Evolutionary conservation across 1,140 invertebrate species (phyloP).

Genomic region (Leptopilina clavipes): DNA sequence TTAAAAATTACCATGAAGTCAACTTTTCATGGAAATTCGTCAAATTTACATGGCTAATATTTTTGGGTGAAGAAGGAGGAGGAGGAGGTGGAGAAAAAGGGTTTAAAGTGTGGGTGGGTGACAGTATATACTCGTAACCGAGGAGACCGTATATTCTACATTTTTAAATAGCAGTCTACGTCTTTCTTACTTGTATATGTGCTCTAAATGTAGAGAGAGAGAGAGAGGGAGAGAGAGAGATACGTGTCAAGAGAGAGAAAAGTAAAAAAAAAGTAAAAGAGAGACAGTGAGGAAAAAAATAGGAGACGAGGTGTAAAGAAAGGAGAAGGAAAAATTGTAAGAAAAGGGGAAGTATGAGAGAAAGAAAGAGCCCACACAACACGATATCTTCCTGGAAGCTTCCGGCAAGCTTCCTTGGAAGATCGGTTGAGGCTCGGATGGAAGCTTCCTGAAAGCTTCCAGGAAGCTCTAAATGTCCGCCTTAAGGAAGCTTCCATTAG

Average conservation of each 20-base stretch:
- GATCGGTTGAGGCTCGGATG: too few species aligned
- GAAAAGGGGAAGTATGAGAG: background rate
- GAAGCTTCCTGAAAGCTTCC: too few species aligned
- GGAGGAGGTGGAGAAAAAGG: background rate
- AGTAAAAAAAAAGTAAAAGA: slow-evolving; percentile 11
- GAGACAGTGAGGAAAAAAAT: background rate
- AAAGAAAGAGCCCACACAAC: background rate
- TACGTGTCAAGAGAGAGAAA: background rate
- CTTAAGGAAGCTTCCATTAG: too few species aligned
- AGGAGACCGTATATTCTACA: slow-evolving; percentile 11
- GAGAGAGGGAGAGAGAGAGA: too few species aligned
- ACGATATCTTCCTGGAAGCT: too few species aligned
- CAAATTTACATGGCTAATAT: slow-evolving; percentile 11
- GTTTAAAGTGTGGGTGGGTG: background rate
- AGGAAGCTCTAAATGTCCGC: too few species aligned
- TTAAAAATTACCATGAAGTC: slow-evolving; percentile 7
- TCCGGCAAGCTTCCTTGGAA: too few species aligned
- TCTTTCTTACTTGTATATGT: background rate
- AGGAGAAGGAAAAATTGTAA: background rate
- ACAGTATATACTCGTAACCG: background rate
- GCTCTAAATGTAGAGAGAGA: background rate
- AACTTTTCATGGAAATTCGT: background rate
- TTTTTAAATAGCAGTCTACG: slow-evolving; percentile 12
- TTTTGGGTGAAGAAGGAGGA: background rate
- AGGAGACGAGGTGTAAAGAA: background rate